Evolutionary conservation across 2,888 invertebrate species (phyloP).

Genomic region (Idaea biselata): DNA sequence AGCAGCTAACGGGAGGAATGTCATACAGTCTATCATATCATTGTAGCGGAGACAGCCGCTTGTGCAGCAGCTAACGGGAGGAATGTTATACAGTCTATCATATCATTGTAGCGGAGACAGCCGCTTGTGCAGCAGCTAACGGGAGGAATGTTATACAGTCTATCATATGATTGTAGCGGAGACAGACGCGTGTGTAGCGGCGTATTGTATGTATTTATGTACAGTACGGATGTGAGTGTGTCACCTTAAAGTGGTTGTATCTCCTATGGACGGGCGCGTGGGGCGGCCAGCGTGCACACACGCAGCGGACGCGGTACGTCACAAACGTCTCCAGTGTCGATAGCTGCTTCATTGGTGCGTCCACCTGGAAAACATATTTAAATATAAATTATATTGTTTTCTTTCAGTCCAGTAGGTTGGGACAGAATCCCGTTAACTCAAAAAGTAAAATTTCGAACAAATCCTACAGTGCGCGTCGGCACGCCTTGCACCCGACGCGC

Average conservation of each 20-base stretch:
- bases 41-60: background rate
- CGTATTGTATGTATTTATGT: no score
- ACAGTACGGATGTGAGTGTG: background rate
- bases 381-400: background rate
- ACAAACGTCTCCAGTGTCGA: constrained; percentile 71
- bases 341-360: constrained; percentile 69
- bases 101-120: background rate
- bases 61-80: no score
- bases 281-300: constrained; percentile 66
- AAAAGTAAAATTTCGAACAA: no score
- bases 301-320: constrained; percentile 69
- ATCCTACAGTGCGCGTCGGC: no score
- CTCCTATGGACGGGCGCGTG: constrained; percentile 57
- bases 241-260: constrained; percentile 72
- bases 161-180: background rate
- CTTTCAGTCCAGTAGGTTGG: no score
- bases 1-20: background rate
- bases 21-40: background rate
- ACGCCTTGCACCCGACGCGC: no score
- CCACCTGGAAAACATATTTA: constrained; percentile 49
- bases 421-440: no score
- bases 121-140: background rate
- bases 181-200: background rate
- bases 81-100: background rate
- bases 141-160: background rate